phyloP scores from a whole-genome alignment of 2,113 vertebrate genomes.

The Gila orcuttii region DNA sequence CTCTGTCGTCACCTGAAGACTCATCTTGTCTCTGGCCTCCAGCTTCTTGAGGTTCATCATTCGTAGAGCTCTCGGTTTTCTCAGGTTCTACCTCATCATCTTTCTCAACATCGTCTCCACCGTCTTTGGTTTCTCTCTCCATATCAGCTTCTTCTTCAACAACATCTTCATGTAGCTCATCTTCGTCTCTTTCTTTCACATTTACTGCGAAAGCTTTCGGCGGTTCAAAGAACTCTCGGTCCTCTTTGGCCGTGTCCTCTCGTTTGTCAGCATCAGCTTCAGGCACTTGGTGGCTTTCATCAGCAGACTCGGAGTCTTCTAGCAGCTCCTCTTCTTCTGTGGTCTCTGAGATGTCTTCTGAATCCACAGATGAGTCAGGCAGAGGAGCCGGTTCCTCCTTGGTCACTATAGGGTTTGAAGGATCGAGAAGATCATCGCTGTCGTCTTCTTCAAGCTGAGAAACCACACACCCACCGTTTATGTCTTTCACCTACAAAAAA shows the following conservation, averaged over 20 bases:
- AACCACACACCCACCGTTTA: background rate
- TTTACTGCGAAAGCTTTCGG: slow-evolving; percentile 5
- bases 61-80: background rate
- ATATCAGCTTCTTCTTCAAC: slow-evolving; percentile 27
- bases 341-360: slow-evolving; percentile 44
- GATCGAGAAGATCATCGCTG: background rate
- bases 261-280: background rate
- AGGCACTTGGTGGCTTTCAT: slow-evolving; percentile 7
- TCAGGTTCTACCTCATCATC: slow-evolving; percentile 45
- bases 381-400: background rate
- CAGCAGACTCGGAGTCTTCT: slow-evolving; percentile 3
- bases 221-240: background rate
- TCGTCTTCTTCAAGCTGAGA: background rate
- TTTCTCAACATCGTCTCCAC: slow-evolving; percentile 50
- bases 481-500: slow-evolving; percentile 9
- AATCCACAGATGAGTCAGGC: slow-evolving; percentile 23
- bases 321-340: slow-evolving; percentile 51
- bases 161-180: slow-evolving; percentile 38
- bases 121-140: slow-evolving; percentile 46
- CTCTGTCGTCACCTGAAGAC: background rate
- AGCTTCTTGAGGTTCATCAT: slow-evolving; percentile 45
- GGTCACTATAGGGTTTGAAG: background rate
- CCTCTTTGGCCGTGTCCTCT: slow-evolving; percentile 26
- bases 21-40: slow-evolving; percentile 6
- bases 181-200: background rate